Evolutionary conservation across 1,140 invertebrate species (phyloP).

Genomic region (Drosophila pandora): DNA sequence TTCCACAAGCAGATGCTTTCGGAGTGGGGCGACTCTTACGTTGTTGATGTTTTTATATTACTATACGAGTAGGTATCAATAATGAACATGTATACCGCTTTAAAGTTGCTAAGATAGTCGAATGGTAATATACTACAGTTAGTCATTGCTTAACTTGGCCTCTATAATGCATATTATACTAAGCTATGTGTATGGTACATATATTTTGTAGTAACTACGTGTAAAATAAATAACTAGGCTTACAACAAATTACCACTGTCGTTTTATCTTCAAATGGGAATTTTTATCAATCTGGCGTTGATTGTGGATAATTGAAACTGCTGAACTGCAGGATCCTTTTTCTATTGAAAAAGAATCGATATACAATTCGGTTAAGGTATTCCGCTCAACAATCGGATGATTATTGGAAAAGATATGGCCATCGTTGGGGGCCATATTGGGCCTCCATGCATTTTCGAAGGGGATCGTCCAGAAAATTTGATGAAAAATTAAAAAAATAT

Average conservation of each 20-base stretch:
- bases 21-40: conserved; percentile 12
- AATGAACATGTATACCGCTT: conserved; percentile 24
- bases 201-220: conserved; percentile 60
- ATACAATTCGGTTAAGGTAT: no score
- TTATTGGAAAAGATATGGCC: no score
- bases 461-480: no score
- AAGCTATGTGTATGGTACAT: conserved; percentile 47
- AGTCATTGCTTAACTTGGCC: conserved; percentile 43
- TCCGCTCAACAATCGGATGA: no score
- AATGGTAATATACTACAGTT: conserved; percentile 30
- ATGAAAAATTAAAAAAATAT: no score
- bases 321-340: no score
- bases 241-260: conserved; percentile 31
- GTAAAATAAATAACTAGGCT: conserved; percentile 76
- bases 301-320: background rate
- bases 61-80: conserved; percentile 11
- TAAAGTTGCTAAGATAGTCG: conserved; percentile 37
- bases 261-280: conserved; percentile 13
- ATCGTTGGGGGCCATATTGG: no score
- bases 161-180: conserved; percentile 55
- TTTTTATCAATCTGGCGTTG: background rate
- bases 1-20: conserved; percentile 11
- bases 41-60: conserved; percentile 55
- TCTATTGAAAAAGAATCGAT: no score
- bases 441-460: no score